Evolutionary conservation across 1,140 invertebrate genomes (phyloP), one percentile per base, ranked within the genome.

Genomic region (Aphelinus certus): DNA sequence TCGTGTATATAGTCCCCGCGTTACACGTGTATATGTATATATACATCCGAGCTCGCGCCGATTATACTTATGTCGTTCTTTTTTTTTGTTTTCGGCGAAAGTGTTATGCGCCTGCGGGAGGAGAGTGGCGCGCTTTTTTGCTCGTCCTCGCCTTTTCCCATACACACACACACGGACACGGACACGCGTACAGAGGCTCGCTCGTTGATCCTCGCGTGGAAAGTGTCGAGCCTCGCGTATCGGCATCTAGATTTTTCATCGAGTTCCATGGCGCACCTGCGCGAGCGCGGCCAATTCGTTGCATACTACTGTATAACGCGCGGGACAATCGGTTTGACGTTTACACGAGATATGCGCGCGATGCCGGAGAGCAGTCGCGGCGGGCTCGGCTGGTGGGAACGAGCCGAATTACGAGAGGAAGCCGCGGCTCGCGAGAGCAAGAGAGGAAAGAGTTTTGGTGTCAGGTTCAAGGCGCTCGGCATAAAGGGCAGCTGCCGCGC

Each of bases 401-500:
- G 26, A 26, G 26, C 26, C 26, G 26, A 26, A 26, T 26, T 26
- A 26, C 26, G 26, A 26, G 26, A 26, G 26, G 26, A 26, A 26
- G 26, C 26, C 26, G 26, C 26, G 26, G 26, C 26, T 26, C 26
- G 26, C 26, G 26, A 26, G 26, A 26, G 26, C 26, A 58, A 74
- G 66, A 48, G 6, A 53, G 58, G 60, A 58, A 51, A 58, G 68
- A 70, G 68, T 71, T 71, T 66, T 43, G 67, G 68, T 75, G 73
- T 75, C 73, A 75, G 62, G 73, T 75, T 75, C 68, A 71, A 49
- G 73, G 73, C 53, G 49, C 73, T 26, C 26, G 26, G 26, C 26
- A 26, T 26, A 26, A 26, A 26, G 26, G 26, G 26, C 26, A 26
- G 26, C 26, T 26, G 26, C 26, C 26, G 26, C 26, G 26, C 26